A percentile compares a stretch with the other conserved stretches of the same genome.
Conservation (phyloP, 2,888 invertebrate species). For the Xiphydria camelus region DNA sequence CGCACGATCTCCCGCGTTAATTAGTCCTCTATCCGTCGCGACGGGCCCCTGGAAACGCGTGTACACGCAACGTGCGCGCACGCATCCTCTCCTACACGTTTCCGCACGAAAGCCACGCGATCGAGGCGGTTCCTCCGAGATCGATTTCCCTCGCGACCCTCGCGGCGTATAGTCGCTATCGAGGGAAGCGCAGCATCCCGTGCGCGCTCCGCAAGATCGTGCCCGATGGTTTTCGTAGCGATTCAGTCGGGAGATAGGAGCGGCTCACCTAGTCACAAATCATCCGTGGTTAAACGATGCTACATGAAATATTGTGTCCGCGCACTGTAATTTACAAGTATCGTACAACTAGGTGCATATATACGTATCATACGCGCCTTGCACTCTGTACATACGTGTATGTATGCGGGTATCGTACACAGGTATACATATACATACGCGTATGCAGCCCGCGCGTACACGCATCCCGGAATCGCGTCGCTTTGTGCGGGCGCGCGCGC, state of each 20-base stretch:
- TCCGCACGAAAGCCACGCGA: too few species aligned
- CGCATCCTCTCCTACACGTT: too few species aligned
- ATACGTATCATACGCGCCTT: not conserved
- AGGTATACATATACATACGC: not conserved
- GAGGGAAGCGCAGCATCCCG: not conserved
- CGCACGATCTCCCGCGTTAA: too few species aligned
- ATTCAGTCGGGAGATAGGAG: not conserved
- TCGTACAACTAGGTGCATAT: not conserved
- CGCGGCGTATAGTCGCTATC: not conserved
- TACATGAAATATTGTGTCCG: constrained; percentile 21
- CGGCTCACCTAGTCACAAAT: constrained; percentile 17
- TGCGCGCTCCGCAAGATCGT: not conserved
- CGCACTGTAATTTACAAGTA: constrained; percentile 15
- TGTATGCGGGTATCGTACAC: not conserved
- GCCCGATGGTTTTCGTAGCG: not conserved
- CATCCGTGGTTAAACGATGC: constrained; percentile 20
- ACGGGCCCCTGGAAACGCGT: too few species aligned
- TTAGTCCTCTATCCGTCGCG: too few species aligned
- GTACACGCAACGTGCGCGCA: too few species aligned
- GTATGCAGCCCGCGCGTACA: not conserved
- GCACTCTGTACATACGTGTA: not conserved
- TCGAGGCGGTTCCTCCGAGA: too few species aligned
- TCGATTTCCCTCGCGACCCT: not conserved
- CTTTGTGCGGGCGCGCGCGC: too few species aligned
- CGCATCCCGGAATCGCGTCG: constrained; percentile 1